Evolutionary conservation across 1,140 invertebrate species (phyloP).

Genomic region (Lepidurus packardi): DNA sequence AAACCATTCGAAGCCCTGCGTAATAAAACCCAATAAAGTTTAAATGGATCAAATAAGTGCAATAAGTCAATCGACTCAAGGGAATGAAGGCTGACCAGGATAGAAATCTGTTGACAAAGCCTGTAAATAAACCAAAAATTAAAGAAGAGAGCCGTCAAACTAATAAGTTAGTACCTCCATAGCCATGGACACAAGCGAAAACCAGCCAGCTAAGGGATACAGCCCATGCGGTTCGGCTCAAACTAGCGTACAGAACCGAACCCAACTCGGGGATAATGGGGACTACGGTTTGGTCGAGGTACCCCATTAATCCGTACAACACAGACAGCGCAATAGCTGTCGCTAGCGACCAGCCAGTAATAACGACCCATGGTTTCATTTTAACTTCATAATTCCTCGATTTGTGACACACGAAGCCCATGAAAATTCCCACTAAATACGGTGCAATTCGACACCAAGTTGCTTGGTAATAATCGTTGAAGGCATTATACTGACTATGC

Average conservation of each 20-base stretch:
- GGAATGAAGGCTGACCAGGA: conserved; percentile 74
- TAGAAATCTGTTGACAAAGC: conserved; percentile 61
- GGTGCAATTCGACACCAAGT: conserved; percentile 35
- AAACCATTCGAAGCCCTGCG: conserved; percentile 65
- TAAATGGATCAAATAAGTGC: conserved; percentile 83
- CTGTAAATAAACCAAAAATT: conserved; percentile 44
- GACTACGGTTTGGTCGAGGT: conserved; percentile 35
- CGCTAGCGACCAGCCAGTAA: conserved; percentile 49
- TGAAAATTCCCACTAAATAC: conserved; percentile 49
- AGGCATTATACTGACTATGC: not conserved
- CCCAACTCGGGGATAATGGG: conserved; percentile 21
- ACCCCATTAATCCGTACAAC: conserved; percentile 51
- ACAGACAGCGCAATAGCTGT: conserved; percentile 50
- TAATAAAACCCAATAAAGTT: conserved; percentile 69
- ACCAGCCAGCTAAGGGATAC: conserved; percentile 50
- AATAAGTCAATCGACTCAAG: conserved; percentile 78
- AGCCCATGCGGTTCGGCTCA: conserved; percentile 54
- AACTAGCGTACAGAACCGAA: conserved; percentile 51
- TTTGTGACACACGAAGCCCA: conserved; percentile 40
- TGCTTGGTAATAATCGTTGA: conserved; percentile 35
- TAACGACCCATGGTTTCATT: conserved; percentile 19
- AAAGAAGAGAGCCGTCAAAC: conserved; percentile 37
- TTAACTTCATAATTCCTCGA: conserved; percentile 44
- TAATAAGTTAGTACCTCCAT: conserved; percentile 41
- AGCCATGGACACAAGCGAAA: conserved; percentile 50